Evolutionary conservation across 2,797 vertebrate genomes (phyloP), one percentile per base, ranked within the genome.

Genomic region (Eurystomus glaucurus): DNA sequence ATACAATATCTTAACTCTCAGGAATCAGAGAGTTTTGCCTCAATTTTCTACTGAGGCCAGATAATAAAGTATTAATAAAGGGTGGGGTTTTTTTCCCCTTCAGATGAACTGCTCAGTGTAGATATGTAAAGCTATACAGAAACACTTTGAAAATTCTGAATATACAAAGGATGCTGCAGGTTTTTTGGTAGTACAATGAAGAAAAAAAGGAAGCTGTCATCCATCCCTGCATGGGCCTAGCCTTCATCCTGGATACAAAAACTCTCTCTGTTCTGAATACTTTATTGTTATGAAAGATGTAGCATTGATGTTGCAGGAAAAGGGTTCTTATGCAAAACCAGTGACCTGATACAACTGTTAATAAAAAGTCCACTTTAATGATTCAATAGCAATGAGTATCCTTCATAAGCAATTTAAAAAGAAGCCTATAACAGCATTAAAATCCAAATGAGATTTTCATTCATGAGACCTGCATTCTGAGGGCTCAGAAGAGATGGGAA

Each of bases 361-460:
- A 93, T 86, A 92, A 84, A 88, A 94, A 93, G 83, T 90, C 61
- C 54, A 55, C 39, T 87, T 82, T 66, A 92, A 96, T 92, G 92
- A 93, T 91, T 94, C 90, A 94, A 46, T n/a, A 66, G 58, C 62
- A 94, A 76, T 55, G 39, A 91, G 22, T 72, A 92, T 62, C 69
- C 35, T 92, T 94, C 86, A 89, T 58, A 82, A 95, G 70, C 58
- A 92, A 90, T 93, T 96, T 93, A 82, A 94, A 81, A 90, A 28
- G 58, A 88, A 92, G 58, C 6, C 26, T 89, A 3, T 68, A 88
- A 78, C 31, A 68, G 21, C 6, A 8, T 82, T 92, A 92, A 96
- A 95, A 82, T 4, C 4, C 54, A 93, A 79, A 94, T 62, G 46
- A 78, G 29, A 45, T 76, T 89, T 93, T 78, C 80, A 85, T 85